These are phyloP conservation scores for Drosophila elegans DNA, from an alignment of 1,140 invertebrate genomes.

Conservation along the genomic window DNA sequence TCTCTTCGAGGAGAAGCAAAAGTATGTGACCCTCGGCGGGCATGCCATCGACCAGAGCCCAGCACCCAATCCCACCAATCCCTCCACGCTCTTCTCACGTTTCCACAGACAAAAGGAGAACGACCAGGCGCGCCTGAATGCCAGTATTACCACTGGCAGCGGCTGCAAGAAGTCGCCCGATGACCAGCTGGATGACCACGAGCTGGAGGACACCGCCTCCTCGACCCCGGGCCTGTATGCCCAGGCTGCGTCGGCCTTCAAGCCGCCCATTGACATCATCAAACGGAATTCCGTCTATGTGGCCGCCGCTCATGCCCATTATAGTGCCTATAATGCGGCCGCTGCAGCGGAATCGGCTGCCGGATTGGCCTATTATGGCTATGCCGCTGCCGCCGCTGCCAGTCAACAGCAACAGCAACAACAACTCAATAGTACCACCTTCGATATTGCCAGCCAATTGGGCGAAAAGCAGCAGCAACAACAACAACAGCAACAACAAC, in stretches of 20 bases:
- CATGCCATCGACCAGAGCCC: slow-evolving; percentile 13
- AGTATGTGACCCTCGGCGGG: slow-evolving; percentile 59
- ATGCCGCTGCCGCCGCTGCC: slow-evolving; percentile 60
- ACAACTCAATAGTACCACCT: slow-evolving; percentile 24
- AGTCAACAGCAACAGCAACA: slow-evolving; percentile 51
- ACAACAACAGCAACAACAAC: no score
- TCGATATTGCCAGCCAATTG: slow-evolving; percentile 59
- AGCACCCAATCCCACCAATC: background rate
- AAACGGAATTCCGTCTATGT: slow-evolving; percentile 84
- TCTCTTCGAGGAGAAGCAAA: slow-evolving; percentile 92
- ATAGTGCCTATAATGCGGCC: slow-evolving; percentile 65
- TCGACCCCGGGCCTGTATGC: slow-evolving; percentile 86
- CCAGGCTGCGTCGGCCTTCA: slow-evolving; percentile 90
- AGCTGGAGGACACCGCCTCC: slow-evolving; percentile 1
- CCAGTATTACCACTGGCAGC: slow-evolving; percentile 34
- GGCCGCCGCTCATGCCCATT: slow-evolving; percentile 60
- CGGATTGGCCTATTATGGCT: slow-evolving; percentile 68
- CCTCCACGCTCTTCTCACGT: slow-evolving; percentile 55
- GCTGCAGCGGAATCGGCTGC: slow-evolving; percentile 49
- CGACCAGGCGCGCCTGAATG: slow-evolving; percentile 78
- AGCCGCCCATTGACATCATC: slow-evolving; percentile 88
- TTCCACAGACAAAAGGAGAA: slow-evolving; percentile 84
- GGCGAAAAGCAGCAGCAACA: slow-evolving; percentile 27
- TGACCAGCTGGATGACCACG: background rate
- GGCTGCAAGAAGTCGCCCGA: slow-evolving; percentile 11